phyloP scores from a whole-genome alignment of 2,113 vertebrate species.

The Sinocyclocheilus anophthalmus region DNA sequence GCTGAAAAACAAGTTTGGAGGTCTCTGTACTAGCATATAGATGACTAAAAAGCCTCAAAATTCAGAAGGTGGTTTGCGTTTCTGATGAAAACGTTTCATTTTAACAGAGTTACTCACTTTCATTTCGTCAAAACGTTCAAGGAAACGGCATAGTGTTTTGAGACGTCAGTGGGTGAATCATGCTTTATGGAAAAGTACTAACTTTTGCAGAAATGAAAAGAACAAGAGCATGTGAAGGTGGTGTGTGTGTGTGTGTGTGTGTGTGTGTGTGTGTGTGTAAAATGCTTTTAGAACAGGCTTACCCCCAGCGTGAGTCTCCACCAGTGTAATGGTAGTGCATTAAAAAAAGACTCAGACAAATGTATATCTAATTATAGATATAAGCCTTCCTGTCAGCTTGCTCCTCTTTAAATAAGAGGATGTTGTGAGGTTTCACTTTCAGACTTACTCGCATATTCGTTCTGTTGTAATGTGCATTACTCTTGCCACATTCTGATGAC shows the following conservation, averaged over 20 bases:
- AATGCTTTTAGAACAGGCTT: conserved; percentile 37
- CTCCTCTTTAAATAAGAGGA: conserved; percentile 39
- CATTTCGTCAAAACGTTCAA: background rate
- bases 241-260: background rate
- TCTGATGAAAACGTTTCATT: background rate
- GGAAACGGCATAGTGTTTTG: background rate
- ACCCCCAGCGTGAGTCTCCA: background rate
- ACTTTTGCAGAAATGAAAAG: background rate
- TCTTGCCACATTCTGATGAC: background rate
- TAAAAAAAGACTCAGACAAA: conserved; percentile 38
- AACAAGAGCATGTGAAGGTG: background rate
- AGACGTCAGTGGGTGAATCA: conserved; percentile 22
- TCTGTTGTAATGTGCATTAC: background rate
- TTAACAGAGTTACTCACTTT: background rate
- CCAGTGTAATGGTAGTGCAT: conserved; percentile 12
- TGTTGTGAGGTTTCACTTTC: conserved; percentile 53
- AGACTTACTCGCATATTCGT: background rate
- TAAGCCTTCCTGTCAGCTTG: conserved; percentile 60
- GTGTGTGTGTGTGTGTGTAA: background rate
- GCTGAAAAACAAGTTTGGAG: background rate
- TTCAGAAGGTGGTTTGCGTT: too few relatives aligned
- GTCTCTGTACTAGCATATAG: too few relatives aligned
- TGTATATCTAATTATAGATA: conserved; percentile 55
- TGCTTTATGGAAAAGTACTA: conserved; percentile 10
- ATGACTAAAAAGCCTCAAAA: background rate